phyloP scores from a whole-genome alignment of 2,113 vertebrate genomes.

The Pituophis catenifer region DNA sequence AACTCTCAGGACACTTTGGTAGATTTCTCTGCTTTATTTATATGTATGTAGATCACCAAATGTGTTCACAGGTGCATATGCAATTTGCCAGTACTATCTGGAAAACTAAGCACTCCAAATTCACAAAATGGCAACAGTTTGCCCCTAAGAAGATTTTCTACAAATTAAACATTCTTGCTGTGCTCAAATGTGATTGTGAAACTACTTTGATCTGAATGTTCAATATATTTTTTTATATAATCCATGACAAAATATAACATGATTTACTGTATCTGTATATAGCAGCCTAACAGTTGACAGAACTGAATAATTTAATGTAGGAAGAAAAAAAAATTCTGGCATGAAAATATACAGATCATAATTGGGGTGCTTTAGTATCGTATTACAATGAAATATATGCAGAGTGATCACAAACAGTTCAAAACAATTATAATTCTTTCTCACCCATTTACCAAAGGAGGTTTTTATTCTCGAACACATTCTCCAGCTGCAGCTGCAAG shows the following conservation, averaged over 20 bases:
- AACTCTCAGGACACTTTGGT: conserved; percentile 55
- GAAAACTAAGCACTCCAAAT: conserved; percentile 63
- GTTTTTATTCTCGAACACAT: conserved; percentile 61
- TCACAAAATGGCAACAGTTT: conserved; percentile 70
- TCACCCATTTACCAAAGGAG: conserved; percentile 66
- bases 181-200: conserved; percentile 75
- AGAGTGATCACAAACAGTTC: conserved; percentile 68
- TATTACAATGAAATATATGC: conserved; percentile 72
- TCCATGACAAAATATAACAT: conserved; percentile 82
- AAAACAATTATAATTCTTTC: conserved; percentile 72
- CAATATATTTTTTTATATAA: conserved; percentile 78
- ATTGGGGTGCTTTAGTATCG: conserved; percentile 71
- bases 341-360: conserved; percentile 74
- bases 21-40: conserved; percentile 46
- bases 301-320: conserved; percentile 82
- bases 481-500: conserved; percentile 70
- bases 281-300: conserved; percentile 80
- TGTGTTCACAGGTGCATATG: not conserved
- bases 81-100: not conserved
- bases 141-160: conserved; percentile 82
- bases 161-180: conserved; percentile 76
- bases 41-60: not conserved
- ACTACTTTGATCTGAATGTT: conserved; percentile 78
- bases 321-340: conserved; percentile 72
- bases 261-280: conserved; percentile 81